phyloP scores from a whole-genome alignment of 2,888 invertebrate species.

The Trachelus troglodyta region DNA sequence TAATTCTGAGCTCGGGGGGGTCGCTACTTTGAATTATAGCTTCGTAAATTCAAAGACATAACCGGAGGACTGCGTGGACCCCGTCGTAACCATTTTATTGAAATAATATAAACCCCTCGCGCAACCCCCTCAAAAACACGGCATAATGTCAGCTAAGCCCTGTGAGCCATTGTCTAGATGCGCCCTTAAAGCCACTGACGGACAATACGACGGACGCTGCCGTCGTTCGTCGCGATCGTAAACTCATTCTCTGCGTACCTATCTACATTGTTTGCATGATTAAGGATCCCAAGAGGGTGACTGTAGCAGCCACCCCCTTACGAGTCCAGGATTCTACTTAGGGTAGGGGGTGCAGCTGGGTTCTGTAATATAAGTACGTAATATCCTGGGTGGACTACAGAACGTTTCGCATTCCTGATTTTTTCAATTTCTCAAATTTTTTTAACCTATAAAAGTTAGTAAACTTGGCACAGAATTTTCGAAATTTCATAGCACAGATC shows the following conservation, averaged over 20 bases:
- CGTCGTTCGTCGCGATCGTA: slow-evolving; percentile 2
- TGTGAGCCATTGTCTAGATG: not conserved
- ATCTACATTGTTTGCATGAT: not conserved
- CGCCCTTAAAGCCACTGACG: not conserved
- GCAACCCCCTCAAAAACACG: slow-evolving; percentile 15
- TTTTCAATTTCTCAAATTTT: too few relatives aligned
- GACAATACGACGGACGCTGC: slow-evolving; percentile 3
- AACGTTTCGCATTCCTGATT: not conserved
- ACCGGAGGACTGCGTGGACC: slow-evolving; percentile 35
- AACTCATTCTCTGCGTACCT: not conserved
- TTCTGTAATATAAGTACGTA: not conserved
- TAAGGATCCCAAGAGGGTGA: not conserved
- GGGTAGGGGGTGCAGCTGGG: not conserved
- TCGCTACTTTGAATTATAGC: slow-evolving; percentile 50
- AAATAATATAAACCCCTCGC: slow-evolving; percentile 34
- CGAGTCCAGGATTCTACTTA: not conserved
- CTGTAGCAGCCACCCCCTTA: not conserved
- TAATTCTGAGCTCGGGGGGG: slow-evolving; percentile 16
- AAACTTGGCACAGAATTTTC: too few relatives aligned
- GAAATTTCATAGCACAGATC: not conserved
- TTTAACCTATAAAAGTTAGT: too few relatives aligned
- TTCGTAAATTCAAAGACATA: slow-evolving; percentile 51
- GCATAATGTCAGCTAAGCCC: slow-evolving; percentile 16
- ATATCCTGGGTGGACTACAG: not conserved
- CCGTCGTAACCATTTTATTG: slow-evolving; percentile 40